These are phyloP conservation scores for Grantiella picta DNA, from an alignment of 2,113 vertebrate species.

Conservation along the genomic window DNA sequence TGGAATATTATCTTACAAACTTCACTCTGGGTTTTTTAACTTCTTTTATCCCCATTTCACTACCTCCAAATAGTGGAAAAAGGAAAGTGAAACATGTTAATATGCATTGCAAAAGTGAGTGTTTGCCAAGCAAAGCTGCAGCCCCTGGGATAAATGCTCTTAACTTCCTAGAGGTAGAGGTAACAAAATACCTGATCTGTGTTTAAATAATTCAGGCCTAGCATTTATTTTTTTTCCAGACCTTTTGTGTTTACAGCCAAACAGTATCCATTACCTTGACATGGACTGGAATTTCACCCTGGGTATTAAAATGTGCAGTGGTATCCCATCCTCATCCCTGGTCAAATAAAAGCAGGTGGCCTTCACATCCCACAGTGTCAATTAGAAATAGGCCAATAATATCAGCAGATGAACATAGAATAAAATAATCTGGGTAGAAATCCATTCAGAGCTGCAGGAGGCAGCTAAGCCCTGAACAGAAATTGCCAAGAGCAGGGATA, in stretches of 20 bases:
- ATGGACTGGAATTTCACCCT: constrained; percentile 71
- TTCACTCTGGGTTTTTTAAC: neutral
- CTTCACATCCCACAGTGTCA: neutral
- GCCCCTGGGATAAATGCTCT: neutral
- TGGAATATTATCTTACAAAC: neutral
- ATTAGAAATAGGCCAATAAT: neutral
- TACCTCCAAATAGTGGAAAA: neutral
- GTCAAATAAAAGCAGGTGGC: neutral
- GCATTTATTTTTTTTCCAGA: constrained; percentile 58
- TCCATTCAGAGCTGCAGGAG: neutral
- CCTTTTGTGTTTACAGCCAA: constrained; percentile 57
- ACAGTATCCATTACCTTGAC: constrained; percentile 42
- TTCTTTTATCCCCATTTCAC: neutral
- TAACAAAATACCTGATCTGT: constrained; percentile 38
- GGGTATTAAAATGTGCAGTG: constrained; percentile 47
- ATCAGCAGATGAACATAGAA: neutral
- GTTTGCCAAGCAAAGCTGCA: neutral
- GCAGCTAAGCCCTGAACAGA: neutral
- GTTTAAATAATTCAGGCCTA: constrained; percentile 71
- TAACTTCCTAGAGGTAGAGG: neutral
- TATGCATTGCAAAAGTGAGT: neutral
- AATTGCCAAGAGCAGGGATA: neutral
- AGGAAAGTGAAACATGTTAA: neutral
- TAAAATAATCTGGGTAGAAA: neutral
- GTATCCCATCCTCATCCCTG: neutral